Base-by-base conservation (phyloP, 2,888 invertebrate species). In the Nemapogon koenigi region DNA sequence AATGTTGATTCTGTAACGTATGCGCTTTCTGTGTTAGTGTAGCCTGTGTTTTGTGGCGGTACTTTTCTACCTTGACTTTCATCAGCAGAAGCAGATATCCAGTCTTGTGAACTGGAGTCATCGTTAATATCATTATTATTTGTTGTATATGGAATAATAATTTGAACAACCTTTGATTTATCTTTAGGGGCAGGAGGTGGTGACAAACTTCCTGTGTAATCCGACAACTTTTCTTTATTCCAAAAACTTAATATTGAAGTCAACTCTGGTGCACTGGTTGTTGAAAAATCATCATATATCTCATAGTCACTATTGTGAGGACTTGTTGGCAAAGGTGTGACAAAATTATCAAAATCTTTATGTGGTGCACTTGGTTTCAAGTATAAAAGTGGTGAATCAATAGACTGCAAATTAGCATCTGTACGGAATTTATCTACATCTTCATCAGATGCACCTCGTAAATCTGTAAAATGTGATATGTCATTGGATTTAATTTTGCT, bases 121-220 rank as follows among this genome's bases (percentile, higher is more conserved):
- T 79, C 73, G 38, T 49, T 35, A 22, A 19, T 51, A 16, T 55
- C 49, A 38, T 48, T 46, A 37, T 45, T 49, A 30, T 49, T 53
- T 36, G 84, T 86, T 2, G 87, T 88, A 49, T 91, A 91, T 0
- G 92, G 92, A 41, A 92, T 87, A 38, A 92, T 89, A 38, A 91
- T 89, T 68, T 91, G 91, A 4, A 88, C 83, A 58, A 87, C 81
- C 57, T 87, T 86, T 4, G 83, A 79, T 50, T 80, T 79, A 49
- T 82, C 81, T n/a, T 50, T 48, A 45, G 51, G 46, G 16, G 52
- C 48, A 37, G 56, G 47, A 26, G 59, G 54, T 33, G 53, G 50
- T 26, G 50, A 48, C 25, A 55, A 40, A 16, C 52, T 58, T 47
- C 63, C 61, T 40, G 49, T 53, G 41, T 62, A 61, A 40, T 63